Conservation (phyloP, 2,113 vertebrate species). For the Psittacula cyanocephala region DNA sequence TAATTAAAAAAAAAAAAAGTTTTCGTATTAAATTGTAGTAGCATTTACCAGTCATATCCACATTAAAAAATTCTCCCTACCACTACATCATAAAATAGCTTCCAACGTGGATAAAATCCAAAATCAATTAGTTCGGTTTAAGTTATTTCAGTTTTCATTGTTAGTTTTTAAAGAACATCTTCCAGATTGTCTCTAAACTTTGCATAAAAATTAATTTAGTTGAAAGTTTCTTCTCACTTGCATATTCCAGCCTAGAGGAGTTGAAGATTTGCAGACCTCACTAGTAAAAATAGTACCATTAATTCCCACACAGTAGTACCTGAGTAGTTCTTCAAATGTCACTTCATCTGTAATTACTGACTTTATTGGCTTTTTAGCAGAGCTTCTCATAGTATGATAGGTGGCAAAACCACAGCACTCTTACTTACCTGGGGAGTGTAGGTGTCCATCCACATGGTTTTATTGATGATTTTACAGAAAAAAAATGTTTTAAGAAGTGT, state of each 20-base stretch:
- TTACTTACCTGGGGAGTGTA: not conserved
- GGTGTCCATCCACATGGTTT: not conserved
- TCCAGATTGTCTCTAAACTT: constrained; percentile 43
- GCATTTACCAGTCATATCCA: constrained; percentile 65
- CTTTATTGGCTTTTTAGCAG: not conserved
- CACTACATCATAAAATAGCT: constrained; percentile 60
- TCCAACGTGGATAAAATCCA: constrained; percentile 53
- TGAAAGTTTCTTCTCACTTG: not conserved
- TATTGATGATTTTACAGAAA: not conserved
- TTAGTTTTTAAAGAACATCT: constrained; percentile 50
- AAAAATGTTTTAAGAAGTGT: not conserved
- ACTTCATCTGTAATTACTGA: not conserved
- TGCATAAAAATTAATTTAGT: constrained; percentile 26
- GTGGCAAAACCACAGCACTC: not conserved
- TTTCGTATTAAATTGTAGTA: constrained; percentile 27
- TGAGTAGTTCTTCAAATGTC: not conserved
- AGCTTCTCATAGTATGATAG: not conserved
- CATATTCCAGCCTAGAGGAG: not conserved
- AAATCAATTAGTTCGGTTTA: constrained; percentile 75
- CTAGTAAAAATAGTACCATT: not conserved
- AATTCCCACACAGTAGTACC: not conserved
- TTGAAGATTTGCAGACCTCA: not conserved
- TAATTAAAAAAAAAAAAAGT: constrained; percentile 29
- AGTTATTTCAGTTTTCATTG: constrained; percentile 69
- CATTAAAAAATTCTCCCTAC: constrained; percentile 48